Evolutionary conservation across 2,797 vertebrate genomes (phyloP), one percentile per base, ranked within the genome.

Genomic region (Spinibarbus caldwelli): DNA sequence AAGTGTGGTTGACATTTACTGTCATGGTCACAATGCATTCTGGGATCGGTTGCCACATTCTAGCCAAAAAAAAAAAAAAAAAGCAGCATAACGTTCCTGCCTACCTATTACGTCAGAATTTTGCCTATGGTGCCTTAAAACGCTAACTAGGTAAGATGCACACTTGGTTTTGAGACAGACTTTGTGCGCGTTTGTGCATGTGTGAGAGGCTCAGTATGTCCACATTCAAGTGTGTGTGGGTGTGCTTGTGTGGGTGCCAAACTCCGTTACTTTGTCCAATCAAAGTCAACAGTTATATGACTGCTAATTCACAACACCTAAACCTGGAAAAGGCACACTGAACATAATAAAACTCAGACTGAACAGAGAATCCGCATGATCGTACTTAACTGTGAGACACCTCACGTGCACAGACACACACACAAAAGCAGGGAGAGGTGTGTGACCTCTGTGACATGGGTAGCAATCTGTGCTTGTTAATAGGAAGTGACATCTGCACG

Each of bases 401-500:
- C 71, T 84, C 64, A 77, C 1, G 49, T 45, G 54, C 45, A 79
- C 49, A 38, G 34, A 80, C 36, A 78, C 31, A 70, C 67, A 89
- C 49, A 85, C 71, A 83, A 68, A 43, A 83, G 45, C 64, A 84
- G 78, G 26, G 34, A 49, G 66, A 86, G 82, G 70, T 86, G 80
- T 19, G 76, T 78, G 67, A 77, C 85, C 83, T 52, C 36, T 67
- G 36, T 84, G 76, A 86, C 92, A 76, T 90, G 83, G 87, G 89
- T 52, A 90, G 31, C 76, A 91, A 81, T 86, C 90, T 85, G 87
- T 64, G 67, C 81, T 91, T 91, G 73, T 90, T 89, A 93, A 89
- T 85, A 84, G 87, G 92, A 80, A 78, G 82, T 94, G 94, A 93
- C 81, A 34, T 93, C 93, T 93, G 90, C 89, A 87, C 85, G 91